phyloP scores from a whole-genome alignment of 2,797 vertebrate species.

The Girardinus metallicus region DNA sequence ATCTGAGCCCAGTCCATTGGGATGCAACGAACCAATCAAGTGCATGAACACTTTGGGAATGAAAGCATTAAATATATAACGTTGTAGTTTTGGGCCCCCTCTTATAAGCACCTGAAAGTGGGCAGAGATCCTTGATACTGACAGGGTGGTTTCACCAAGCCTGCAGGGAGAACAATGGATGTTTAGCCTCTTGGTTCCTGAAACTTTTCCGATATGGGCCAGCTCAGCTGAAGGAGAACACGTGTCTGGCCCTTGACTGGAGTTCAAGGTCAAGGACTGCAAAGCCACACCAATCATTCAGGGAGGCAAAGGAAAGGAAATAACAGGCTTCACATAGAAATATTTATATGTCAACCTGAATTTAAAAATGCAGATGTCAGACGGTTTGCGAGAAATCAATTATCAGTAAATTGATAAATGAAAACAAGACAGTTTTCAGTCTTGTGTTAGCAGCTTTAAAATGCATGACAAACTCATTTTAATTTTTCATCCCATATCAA shows the following conservation, averaged over 20 bases:
- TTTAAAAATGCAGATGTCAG: background rate
- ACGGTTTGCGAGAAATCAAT: background rate
- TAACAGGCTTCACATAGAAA: background rate
- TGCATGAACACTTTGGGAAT: slow-evolving; percentile 23
- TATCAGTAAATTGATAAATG: background rate
- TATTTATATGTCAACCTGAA: background rate
- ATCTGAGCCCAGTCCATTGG: slow-evolving; percentile 28
- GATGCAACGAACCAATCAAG: slow-evolving; percentile 34
- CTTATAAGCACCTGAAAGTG: slow-evolving; percentile 41
- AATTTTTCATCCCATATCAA: too few relatives aligned
- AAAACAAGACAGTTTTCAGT: background rate
- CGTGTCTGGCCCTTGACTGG: slow-evolving; percentile 52
- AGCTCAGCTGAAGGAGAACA: slow-evolving; percentile 58
- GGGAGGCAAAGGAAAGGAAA: slow-evolving; percentile 5
- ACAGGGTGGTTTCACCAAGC: slow-evolving; percentile 68
- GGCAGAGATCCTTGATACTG: slow-evolving; percentile 53
- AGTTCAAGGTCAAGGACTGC: slow-evolving; percentile 31
- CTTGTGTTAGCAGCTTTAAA: background rate
- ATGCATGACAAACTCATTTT: background rate
- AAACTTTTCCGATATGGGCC: slow-evolving; percentile 65
- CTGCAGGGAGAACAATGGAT: slow-evolving; percentile 72
- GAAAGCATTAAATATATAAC: slow-evolving; percentile 31
- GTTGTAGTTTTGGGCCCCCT: slow-evolving; percentile 3
- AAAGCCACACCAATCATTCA: slow-evolving; percentile 10
- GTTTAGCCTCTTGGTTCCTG: slow-evolving; percentile 76